phyloP scores from a whole-genome alignment of 2,113 vertebrate species.

The Crotophaga sulcirostris region DNA sequence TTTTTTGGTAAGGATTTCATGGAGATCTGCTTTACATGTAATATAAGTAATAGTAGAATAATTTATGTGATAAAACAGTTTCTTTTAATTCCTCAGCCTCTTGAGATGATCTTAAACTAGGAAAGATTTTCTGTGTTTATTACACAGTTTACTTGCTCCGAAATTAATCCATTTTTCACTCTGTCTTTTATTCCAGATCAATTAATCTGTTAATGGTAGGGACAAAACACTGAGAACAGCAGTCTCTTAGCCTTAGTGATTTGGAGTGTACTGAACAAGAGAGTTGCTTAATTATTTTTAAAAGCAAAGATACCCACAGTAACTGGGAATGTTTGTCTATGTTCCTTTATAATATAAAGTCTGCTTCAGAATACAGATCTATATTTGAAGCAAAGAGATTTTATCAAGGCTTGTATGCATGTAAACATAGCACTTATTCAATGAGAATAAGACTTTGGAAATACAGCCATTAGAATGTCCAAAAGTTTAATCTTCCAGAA shows the following conservation, averaged over 20 bases:
- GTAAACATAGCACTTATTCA: not conserved
- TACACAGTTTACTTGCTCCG: not conserved
- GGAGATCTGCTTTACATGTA: not conserved
- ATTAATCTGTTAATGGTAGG: not conserved
- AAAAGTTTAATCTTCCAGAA: not conserved
- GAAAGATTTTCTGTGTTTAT: not conserved
- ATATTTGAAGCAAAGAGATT: not conserved
- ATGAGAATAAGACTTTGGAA: not conserved
- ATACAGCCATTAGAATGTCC: not conserved
- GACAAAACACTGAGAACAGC: not conserved
- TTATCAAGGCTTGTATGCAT: not conserved
- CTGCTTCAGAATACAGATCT: not conserved
- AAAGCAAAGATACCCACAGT: not conserved
- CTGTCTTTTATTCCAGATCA: not conserved
- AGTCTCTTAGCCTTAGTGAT: slow-evolving; percentile 39
- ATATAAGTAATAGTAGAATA: not conserved
- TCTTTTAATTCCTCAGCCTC: not conserved
- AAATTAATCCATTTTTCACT: not conserved
- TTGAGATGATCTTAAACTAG: not conserved
- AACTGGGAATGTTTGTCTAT: not conserved
- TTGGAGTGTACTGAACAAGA: not conserved
- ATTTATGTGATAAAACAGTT: not conserved
- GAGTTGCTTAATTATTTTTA: not conserved
- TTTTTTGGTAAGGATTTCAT: not conserved
- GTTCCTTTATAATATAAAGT: not conserved